phyloP scores from a whole-genome alignment of 2,113 vertebrate species.

The Semnopithecus entellus region DNA sequence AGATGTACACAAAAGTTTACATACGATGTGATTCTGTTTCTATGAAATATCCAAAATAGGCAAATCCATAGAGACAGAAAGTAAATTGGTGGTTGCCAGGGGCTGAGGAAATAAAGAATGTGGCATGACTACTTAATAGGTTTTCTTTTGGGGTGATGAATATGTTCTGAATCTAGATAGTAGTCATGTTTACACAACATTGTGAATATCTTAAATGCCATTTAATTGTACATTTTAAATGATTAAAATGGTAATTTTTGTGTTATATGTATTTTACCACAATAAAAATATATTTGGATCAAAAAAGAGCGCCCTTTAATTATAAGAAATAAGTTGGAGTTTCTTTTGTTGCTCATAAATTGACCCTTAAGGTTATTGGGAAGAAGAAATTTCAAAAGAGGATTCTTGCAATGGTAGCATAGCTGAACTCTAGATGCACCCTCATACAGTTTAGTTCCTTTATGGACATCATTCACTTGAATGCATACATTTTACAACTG shows the following conservation, averaged over 20 bases:
- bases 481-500: neutral
- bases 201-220: neutral
- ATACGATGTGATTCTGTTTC: neutral
- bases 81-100: neutral
- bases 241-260: neutral
- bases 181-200: neutral
- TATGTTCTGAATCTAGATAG: neutral
- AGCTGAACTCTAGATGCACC: neutral
- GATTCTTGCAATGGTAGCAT: neutral
- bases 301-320: neutral
- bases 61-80: neutral
- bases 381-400: neutral
- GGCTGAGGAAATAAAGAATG: neutral
- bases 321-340: neutral
- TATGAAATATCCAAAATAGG: neutral
- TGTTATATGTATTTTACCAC: neutral
- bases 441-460: neutral
- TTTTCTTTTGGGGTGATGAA: neutral
- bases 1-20: neutral
- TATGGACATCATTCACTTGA: neutral
- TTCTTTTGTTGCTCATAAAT: neutral
- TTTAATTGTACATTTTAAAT: neutral
- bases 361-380: neutral
- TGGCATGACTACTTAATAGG: neutral
- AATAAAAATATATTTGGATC: neutral